Base-by-base conservation (phyloP, 2,888 invertebrate genomes). In the Cheilosia grossa region DNA sequence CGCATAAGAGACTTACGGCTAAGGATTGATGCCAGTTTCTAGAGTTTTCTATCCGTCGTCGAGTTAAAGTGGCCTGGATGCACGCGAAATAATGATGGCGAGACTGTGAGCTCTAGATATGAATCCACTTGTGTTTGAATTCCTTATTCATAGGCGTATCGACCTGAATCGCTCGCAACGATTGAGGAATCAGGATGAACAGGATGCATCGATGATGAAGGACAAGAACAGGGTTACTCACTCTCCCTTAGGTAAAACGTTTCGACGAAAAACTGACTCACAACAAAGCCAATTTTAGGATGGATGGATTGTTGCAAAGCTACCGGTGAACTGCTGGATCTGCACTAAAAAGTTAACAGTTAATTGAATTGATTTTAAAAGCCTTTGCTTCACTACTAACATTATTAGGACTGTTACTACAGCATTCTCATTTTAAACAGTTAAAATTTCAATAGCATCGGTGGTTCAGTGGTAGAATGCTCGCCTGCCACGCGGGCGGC, bases 401-500 rank as follows among this genome's bases (percentile, higher is more conserved):
- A 24, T 4, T 0, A 4, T 27, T 6, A 27, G 5, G 27, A 6
- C 6, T 27, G 27, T 27, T 27, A 27, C 27, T 30, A 9, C 30
- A 30, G 7, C 7, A 30, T 7, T 1, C 7, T 30, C 1, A 2
- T 7, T 30, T 30, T 30, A 4, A 9, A 1, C 30, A 9, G 30
- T 7, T 0, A 9, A 9, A 30, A 30, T 33, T n/a, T 15, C 54
- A 54, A 19, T 51, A 81, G 85, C 85, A 85, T 85, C 85, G 85
- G 85, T 85, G 85, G 85, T 85, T 85, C 85, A 85, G 85, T 85
- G 85, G 85, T 85, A 85, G 85, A 85, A 85, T 85, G 85, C 85
- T 85, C 85, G 85, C 85, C 85, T 85, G 85, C 85, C 85, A 85
- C 85, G 85, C 85, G 85, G 81, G 85, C 85, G 85, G 85, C 85